Evolutionary conservation across 1,140 invertebrate genomes (phyloP), one percentile per base, ranked within the genome.

Genomic region (Musca domestica): DNA sequence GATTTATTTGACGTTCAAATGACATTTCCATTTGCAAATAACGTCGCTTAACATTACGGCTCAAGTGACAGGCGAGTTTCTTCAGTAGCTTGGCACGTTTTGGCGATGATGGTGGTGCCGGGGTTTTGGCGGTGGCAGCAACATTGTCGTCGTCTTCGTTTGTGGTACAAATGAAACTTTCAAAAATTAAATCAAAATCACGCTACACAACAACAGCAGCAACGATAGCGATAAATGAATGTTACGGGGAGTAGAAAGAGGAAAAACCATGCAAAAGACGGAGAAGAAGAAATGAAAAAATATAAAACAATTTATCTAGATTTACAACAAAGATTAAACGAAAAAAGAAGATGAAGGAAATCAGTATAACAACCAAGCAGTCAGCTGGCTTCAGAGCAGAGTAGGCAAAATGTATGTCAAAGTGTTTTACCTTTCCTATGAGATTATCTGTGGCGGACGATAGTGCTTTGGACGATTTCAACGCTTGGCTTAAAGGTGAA

Each of bases 401-500:
- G n/a, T n/a, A 34, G n/a, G 19, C 17, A 17, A 61, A 41, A 61
- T 61, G 56, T 61, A 61, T 61, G 56, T 61, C 56, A 61, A 61
- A 61, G 27, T 61, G 56, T 61, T 61, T 61, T 23, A 61, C 56
- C 56, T 61, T 61, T 61, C 30, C 56, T 61, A 61, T 34, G 7
- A 61, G 27, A 41, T 20, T 19, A 34, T 61, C 56, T 34, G 27
- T 19, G 27, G 56, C 7, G 30, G 56, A 15, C 41, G 56, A 17
- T 61, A 12, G n/a, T 19, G 25, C 41, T 30, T 27, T 58, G 25
- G 23, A 3, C 27, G 30, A 27, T 61, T 61, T 30, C 27, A 61
- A 61, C 56, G 30, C 56, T 34, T 61, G 56, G 34, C 56, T 61
- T n/a, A 61, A 61, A 61, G 56, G 56, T 61, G 56, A 61, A 61